Base-by-base conservation (phyloP, 1,140 invertebrate genomes). In the Trachymyrmex cornetzi region DNA sequence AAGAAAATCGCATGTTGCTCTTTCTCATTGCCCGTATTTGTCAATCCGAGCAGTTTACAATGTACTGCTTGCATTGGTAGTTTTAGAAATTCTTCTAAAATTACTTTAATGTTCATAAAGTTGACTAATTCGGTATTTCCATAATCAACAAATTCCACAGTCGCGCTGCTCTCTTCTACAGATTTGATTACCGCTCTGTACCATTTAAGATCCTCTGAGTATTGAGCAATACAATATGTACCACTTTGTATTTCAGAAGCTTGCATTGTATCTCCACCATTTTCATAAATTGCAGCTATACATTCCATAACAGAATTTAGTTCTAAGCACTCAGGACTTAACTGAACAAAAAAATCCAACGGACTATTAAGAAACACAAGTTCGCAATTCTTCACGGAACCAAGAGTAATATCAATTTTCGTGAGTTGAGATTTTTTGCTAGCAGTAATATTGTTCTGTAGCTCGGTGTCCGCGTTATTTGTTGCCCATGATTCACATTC, bases 141-240 rank as follows among this genome's bases (percentile, higher is more conserved):
- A 90, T 96, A 97, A 90, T 97, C 96, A 3, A 97, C 91, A 89
- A 96, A 97, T 7, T 94, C 87, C 6, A 97, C 95, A 6, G 50
- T 91, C 2, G 84, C 94, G 3, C 50, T 82, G 2, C 61, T 30
- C 19, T 59, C 67, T 75, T 96, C 94, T 11, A 94, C 90, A 55
- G 88, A 89, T 89, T 95, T 94, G 22, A 97, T 93, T 22, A 95
- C 63, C 3, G 95, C 96, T 89, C 96, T 93, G 81, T 97, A 97
- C 96, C 96, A 96, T 27, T 87, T 91, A 0, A 92, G 86, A 92
- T 96, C 96, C 27, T 93, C 95, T 0, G 94, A 94, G 85, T 95
- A 97, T 72, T 96, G 94, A 48, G 96, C 96, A 24, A 96, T 86
- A 84, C 96, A 96, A 30, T 87, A 88, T 0, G 57, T 19, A 0